Conservation (phyloP, 2,797 vertebrate genomes). For the Vespertilio murinus region DNA sequence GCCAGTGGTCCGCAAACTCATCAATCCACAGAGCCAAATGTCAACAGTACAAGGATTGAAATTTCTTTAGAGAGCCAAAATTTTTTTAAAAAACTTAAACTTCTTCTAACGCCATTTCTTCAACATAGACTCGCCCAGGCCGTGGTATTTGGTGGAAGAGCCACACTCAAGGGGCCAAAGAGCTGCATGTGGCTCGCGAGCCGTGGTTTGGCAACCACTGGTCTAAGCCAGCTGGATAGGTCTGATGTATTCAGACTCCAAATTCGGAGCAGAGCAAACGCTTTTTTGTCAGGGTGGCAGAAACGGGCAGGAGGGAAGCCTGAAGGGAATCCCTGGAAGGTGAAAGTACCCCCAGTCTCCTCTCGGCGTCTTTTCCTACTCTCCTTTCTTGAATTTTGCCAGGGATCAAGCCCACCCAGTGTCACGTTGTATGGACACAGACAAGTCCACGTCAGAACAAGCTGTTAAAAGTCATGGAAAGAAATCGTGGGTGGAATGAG, state of each 20-base stretch:
- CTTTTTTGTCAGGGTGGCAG: no score
- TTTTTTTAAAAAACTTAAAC: no score
- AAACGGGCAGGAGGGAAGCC: neutral
- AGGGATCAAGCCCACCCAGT: neutral
- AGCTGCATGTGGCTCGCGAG: no score
- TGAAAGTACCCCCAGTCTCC: neutral
- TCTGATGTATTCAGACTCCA: neutral
- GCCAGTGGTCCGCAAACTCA: neutral
- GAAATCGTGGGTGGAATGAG: neutral
- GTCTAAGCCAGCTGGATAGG: neutral
- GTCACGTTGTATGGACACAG: slow-evolving; percentile 39
- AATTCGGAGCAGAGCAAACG: neutral
- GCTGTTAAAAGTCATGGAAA: slow-evolving; percentile 12
- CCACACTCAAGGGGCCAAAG: no score
- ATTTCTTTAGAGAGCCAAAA: no score
- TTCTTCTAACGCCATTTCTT: no score
- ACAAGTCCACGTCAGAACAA: neutral
- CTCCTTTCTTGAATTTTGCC: slow-evolving; percentile 13
- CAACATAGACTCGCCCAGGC: no score
- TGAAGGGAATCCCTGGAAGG: neutral
- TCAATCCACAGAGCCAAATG: no score
- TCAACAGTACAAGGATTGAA: no score
- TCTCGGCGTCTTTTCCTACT: neutral
- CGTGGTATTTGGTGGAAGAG: no score
- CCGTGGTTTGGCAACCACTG: no score